These are phyloP conservation scores for Podocnemis expansa DNA, from an alignment of 2,113 vertebrate genomes.

Conservation along the genomic window DNA sequence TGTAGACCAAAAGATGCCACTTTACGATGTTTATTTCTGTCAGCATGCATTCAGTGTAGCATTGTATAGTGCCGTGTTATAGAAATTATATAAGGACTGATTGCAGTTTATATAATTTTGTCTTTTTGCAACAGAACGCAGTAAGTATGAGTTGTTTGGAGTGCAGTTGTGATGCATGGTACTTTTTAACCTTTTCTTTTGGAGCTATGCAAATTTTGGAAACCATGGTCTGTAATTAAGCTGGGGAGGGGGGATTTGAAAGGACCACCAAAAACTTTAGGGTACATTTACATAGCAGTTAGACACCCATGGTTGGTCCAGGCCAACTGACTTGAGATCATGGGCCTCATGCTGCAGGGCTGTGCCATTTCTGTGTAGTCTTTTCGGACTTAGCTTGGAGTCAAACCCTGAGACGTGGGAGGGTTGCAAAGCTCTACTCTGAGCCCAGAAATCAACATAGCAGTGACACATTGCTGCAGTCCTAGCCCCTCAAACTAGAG, in stretches of 20 bases:
- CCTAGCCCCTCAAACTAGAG: not conserved
- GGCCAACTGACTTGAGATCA: not conserved
- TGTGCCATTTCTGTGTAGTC: not conserved
- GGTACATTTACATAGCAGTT: not conserved
- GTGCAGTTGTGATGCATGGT: slow-evolving; percentile 84
- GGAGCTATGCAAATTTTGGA: slow-evolving; percentile 55
- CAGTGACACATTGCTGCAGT: not conserved
- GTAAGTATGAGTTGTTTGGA: slow-evolving; percentile 91
- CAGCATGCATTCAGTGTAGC: not conserved
- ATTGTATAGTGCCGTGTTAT: not conserved
- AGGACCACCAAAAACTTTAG: slow-evolving; percentile 8
- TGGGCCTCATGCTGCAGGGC: not conserved
- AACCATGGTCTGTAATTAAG: slow-evolving; percentile 46
- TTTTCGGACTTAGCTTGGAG: not conserved
- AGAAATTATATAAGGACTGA: slow-evolving; percentile 63
- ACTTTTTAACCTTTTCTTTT: slow-evolving; percentile 65
- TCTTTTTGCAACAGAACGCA: slow-evolving; percentile 87
- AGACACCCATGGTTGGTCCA: not conserved
- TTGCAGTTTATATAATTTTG: slow-evolving; percentile 76
- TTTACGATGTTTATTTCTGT: not conserved
- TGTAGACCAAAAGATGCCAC: not conserved
- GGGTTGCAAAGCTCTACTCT: not conserved
- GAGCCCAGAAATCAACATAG: not conserved
- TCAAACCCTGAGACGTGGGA: not conserved
- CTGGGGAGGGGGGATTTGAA: slow-evolving; percentile 34